Evolutionary conservation across 1,140 invertebrate species (phyloP).

Genomic region (Micrasema minimum): DNA sequence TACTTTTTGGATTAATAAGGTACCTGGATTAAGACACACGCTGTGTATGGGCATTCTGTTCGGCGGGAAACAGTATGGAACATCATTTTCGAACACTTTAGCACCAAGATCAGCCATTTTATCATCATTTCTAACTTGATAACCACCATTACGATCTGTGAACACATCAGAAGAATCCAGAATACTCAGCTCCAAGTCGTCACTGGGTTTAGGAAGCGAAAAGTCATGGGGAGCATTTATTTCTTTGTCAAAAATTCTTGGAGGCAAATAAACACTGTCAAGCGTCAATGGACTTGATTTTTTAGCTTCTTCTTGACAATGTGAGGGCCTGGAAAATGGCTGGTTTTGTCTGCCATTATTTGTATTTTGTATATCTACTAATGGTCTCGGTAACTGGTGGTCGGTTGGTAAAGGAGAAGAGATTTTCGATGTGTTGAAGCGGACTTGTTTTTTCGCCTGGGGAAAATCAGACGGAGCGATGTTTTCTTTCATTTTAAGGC

Average conservation of each 20-base stretch:
- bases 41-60: constrained; percentile 17
- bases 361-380: constrained; percentile 13
- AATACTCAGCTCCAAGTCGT: constrained; percentile 38
- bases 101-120: background rate
- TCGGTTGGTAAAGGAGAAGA: constrained; percentile 9
- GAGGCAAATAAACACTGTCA: constrained; percentile 7
- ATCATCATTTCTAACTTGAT: background rate
- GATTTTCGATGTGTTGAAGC: constrained; percentile 30
- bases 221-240: background rate
- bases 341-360: background rate
- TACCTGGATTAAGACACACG: constrained; percentile 23
- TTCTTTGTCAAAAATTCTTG: constrained; percentile 7
- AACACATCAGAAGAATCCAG: constrained; percentile 18
- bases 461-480: background rate
- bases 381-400: constrained; percentile 22
- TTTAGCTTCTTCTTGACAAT: background rate
- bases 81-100: constrained; percentile 36
- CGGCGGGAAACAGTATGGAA: constrained; percentile 30
- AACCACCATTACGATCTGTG: background rate
- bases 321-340: background rate
- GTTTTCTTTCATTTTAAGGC: constrained; percentile 18
- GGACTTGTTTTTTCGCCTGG: constrained; percentile 28
- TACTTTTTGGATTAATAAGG: too few species aligned
- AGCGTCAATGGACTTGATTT: background rate
- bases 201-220: constrained; percentile 12